Conservation (phyloP, 2,888 invertebrate species). For the Cynaeus angustus region DNA sequence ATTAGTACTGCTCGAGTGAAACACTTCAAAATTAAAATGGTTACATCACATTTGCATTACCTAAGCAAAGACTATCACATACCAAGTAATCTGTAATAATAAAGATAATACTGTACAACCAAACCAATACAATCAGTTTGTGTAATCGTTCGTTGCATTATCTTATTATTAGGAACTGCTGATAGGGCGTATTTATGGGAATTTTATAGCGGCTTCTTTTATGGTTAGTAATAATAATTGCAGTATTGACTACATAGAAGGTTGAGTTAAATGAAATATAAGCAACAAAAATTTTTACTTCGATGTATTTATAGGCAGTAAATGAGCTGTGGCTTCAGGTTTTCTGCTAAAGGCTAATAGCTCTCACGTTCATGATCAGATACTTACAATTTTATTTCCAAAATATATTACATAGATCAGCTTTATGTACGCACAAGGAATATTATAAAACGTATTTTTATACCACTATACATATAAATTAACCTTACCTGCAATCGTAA, state of each 20-base stretch:
- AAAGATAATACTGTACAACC: conserved; percentile 26
- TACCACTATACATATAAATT: background rate
- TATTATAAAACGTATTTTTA: background rate
- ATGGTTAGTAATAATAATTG: conserved; percentile 4
- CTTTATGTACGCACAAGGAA: background rate
- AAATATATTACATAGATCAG: too few species aligned
- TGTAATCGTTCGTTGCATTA: conserved; percentile 34
- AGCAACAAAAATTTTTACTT: background rate
- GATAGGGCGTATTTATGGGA: conserved; percentile 22
- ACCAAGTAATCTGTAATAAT: conserved; percentile 30
- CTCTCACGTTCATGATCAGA: background rate
- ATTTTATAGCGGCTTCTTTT: conserved; percentile 29
- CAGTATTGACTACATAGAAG: background rate
- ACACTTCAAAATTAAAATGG: conserved; percentile 35
- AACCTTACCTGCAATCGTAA: background rate
- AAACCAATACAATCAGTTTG: conserved; percentile 28
- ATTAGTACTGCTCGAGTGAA: conserved; percentile 24
- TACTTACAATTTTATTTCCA: background rate
- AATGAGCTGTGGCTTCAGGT: conserved; percentile 6
- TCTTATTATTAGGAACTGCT: conserved; percentile 12
- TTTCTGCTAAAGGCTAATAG: background rate
- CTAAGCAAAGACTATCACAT: conserved; percentile 23
- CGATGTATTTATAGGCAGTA: conserved; percentile 1
- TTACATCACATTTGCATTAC: conserved; percentile 28
- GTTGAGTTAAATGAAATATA: conserved; percentile 13